phyloP scores from a whole-genome alignment of 2,113 vertebrate genomes.

The Nothoprocta perdicaria region DNA sequence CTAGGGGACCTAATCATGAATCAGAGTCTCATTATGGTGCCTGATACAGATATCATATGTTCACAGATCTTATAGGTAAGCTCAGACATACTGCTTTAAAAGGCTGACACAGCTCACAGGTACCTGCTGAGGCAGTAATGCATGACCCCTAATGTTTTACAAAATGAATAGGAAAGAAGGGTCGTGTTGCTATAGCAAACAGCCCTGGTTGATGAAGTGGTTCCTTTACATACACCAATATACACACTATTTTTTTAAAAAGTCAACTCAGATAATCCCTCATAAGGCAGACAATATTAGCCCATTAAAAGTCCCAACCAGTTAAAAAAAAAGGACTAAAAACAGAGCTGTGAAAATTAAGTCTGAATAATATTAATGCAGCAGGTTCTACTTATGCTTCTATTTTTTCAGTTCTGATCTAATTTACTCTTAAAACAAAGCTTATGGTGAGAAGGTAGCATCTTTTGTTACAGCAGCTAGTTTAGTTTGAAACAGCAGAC shows the following conservation, averaged over 20 bases:
- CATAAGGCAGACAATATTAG: background rate
- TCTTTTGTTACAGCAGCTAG: background rate
- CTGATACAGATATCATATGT: background rate
- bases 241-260: background rate
- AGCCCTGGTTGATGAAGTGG: fast-evolving
- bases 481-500: background rate
- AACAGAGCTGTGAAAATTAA: background rate
- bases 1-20: background rate
- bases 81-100: background rate
- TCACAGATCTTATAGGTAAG: background rate
- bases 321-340: background rate
- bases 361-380: background rate
- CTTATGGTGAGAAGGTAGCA: background rate
- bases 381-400: background rate
- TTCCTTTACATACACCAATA: background rate
- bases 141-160: background rate
- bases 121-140: background rate
- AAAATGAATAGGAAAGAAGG: background rate
- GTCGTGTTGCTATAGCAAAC: background rate
- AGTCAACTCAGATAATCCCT: background rate
- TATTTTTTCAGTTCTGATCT: background rate
- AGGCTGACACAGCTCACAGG: background rate
- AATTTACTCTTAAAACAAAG: background rate
- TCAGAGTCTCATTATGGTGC: fast-evolving
- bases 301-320: fast-evolving